phyloP scores from a whole-genome alignment of 1,140 invertebrate genomes.

The Drosophila setifemur region DNA sequence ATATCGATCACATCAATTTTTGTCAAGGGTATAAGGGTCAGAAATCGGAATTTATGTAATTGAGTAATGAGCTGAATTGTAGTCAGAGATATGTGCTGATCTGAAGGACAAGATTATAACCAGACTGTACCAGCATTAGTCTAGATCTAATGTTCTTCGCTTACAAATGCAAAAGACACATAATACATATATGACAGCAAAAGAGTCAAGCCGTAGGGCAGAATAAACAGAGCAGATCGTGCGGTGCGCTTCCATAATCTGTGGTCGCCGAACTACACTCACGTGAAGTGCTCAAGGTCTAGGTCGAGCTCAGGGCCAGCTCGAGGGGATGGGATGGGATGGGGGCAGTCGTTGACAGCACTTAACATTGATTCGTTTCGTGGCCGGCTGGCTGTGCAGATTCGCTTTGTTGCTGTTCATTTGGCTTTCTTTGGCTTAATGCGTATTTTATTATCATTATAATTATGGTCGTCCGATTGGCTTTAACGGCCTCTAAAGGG shows the following conservation, averaged over 20 bases:
- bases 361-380: constrained; percentile 38
- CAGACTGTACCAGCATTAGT: too few relatives aligned
- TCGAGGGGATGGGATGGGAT: constrained; percentile 3
- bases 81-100: too few relatives aligned
- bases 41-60: too few relatives aligned
- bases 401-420: constrained; percentile 1
- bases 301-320: constrained; percentile 51
- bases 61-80: too few relatives aligned
- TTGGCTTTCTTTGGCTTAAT: constrained; percentile 20
- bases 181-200: too few relatives aligned
- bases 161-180: background rate
- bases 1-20: too few relatives aligned
- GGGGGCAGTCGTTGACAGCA: constrained; percentile 60
- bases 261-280: background rate
- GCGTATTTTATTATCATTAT: constrained; percentile 50
- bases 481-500: constrained; percentile 3
- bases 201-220: background rate
- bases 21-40: too few relatives aligned
- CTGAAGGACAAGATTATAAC: too few relatives aligned
- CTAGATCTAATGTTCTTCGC: too few relatives aligned
- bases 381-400: constrained; percentile 6
- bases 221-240: constrained; percentile 15
- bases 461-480: constrained; percentile 29
- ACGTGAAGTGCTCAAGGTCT: constrained; percentile 55
- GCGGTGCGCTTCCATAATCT: constrained; percentile 6